These are phyloP conservation scores for Mus spicilegus DNA, from an alignment of 2,113 vertebrate species.

Conservation along the genomic window DNA sequence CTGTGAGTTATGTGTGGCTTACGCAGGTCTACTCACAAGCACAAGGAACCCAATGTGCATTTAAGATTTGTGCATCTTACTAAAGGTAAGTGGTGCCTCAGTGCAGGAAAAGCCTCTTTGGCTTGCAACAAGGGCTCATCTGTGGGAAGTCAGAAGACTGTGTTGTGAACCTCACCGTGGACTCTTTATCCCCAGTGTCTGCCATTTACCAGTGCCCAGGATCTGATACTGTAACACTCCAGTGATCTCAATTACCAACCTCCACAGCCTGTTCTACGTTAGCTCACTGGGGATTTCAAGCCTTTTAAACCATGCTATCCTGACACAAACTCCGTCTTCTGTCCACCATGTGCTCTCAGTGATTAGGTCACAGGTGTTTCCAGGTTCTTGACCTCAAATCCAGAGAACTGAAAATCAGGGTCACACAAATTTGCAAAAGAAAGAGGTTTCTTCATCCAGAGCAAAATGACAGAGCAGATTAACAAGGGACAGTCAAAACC, in stretches of 20 bases:
- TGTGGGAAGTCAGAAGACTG: background rate
- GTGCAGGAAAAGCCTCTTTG: background rate
- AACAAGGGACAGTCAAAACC: background rate
- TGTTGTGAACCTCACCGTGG: background rate
- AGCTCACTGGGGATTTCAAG: background rate
- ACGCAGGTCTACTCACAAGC: background rate
- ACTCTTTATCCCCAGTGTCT: background rate
- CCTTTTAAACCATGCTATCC: background rate
- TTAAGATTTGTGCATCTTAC: background rate
- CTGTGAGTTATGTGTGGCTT: background rate
- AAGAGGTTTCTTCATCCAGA: too few species aligned
- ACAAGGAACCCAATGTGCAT: background rate
- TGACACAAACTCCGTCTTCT: background rate
- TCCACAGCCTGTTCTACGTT: background rate
- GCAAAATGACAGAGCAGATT: background rate
- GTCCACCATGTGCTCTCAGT: background rate
- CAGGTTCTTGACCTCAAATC: background rate
- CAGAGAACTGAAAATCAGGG: background rate
- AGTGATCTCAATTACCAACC: background rate
- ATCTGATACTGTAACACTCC: background rate
- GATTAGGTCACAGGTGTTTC: background rate
- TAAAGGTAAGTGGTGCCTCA: background rate
- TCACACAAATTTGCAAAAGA: background rate
- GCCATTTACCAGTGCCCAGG: background rate
- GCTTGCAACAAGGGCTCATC: too few species aligned